Percentiles rank a stretch among this genome's conserved stretches.
phyloP scores from a whole-genome alignment of 2,888 invertebrate species.

The Thalpophila matura region DNA sequence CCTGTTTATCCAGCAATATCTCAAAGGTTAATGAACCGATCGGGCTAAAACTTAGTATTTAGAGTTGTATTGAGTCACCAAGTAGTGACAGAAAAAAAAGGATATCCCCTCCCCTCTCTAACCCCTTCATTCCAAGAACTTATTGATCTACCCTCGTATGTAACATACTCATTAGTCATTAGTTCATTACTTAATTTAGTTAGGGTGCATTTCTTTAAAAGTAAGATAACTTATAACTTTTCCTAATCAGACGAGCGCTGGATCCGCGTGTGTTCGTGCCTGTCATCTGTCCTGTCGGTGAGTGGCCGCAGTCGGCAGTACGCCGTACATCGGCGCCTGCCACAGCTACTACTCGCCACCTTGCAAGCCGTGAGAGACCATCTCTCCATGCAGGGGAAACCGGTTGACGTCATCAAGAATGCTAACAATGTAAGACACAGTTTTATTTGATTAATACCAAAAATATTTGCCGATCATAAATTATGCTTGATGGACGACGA shows the following conservation, averaged over 20 bases:
- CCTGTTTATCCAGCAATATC: too few relatives aligned
- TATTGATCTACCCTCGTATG: too few relatives aligned
- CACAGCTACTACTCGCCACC: conserved; percentile 66
- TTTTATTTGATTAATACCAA: too few relatives aligned
- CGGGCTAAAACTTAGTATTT: too few relatives aligned
- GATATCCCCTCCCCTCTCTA: too few relatives aligned
- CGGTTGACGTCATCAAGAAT: conserved; percentile 79
- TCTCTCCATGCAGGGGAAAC: conserved; percentile 79
- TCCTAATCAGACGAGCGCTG: conserved; percentile 75
- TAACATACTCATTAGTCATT: background rate
- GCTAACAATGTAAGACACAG: conserved; percentile 73
- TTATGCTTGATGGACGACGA: too few relatives aligned
- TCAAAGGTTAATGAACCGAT: too few relatives aligned
- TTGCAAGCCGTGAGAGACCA: conserved; percentile 78
- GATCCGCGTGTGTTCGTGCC: conserved; percentile 75
- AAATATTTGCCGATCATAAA: too few relatives aligned
- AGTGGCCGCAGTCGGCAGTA: conserved; percentile 76
- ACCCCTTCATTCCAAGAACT: too few relatives aligned
- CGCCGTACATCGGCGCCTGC: conserved; percentile 75
- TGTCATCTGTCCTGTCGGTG: conserved; percentile 70
- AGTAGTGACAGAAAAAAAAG: too few relatives aligned
- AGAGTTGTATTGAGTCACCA: too few relatives aligned
- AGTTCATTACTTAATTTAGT: background rate
- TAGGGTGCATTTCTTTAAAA: background rate
- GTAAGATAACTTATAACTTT: background rate